Conservation (phyloP, 2,113 vertebrate species). For the Pyrgilauda ruficollis region DNA sequence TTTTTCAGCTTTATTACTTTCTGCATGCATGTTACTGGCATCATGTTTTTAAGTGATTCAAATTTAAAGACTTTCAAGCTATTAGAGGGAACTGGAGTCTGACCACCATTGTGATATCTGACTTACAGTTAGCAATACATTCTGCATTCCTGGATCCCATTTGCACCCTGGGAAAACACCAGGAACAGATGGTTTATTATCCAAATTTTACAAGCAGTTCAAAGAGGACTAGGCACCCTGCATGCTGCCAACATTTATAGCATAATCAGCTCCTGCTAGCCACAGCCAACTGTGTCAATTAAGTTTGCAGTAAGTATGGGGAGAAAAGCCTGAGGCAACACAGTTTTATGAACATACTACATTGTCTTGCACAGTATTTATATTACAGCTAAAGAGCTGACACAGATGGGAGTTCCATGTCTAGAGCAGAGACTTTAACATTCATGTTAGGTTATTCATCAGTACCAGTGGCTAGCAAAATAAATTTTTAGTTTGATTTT, state of each 20-base stretch:
- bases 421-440: neutral
- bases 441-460: neutral
- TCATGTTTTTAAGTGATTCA: neutral
- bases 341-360: neutral
- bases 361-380: neutral
- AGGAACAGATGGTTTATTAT: conserved; percentile 41
- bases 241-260: neutral
- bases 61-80: neutral
- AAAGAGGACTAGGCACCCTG: conserved; percentile 2
- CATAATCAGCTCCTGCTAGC: neutral
- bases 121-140: conserved; percentile 35
- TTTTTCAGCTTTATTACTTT: neutral
- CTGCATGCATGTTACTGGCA: neutral
- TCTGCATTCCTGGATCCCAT: conserved; percentile 12
- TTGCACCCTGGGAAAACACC: conserved; percentile 32
- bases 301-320: neutral
- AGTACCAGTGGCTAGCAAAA: neutral
- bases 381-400: neutral
- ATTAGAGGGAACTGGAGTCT: neutral
- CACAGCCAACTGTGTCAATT: neutral
- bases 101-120: neutral
- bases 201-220: neutral
- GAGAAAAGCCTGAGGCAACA: neutral
- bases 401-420: neutral
- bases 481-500: neutral